Evolutionary conservation across 2,888 invertebrate species (phyloP).

Genomic region (Helleia helle): DNA sequence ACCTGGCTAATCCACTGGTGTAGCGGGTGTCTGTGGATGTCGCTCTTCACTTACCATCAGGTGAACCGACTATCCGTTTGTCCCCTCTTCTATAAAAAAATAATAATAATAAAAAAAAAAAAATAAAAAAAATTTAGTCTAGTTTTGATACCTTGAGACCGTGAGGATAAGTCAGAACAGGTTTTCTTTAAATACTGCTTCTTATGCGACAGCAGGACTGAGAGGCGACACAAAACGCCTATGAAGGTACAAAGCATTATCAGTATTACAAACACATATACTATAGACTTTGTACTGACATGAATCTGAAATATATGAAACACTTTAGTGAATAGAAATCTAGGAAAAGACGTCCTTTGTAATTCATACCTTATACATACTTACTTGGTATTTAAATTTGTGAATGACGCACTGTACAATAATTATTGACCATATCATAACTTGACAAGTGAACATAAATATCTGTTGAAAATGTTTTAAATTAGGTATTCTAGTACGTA

Average conservation of each 20-base stretch:
- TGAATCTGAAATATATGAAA: not conserved
- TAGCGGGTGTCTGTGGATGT: too few species aligned
- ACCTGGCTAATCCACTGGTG: too few species aligned
- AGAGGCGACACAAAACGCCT: not conserved
- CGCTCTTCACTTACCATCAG: too few species aligned
- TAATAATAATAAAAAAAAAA: too few species aligned
- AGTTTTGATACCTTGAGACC: slow-evolving; percentile 12
- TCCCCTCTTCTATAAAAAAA: too few species aligned
- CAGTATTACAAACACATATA: not conserved
- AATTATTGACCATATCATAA: slow-evolving; percentile 34
- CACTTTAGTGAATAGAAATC: too few species aligned
- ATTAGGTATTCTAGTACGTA: too few species aligned
- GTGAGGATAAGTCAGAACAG: slow-evolving; percentile 26
- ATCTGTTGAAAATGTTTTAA: too few species aligned
- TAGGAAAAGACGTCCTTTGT: too few species aligned
- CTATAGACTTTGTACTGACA: not conserved
- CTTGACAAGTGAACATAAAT: slow-evolving; percentile 29
- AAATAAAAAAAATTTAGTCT: too few species aligned
- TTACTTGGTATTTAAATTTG: slow-evolving; percentile 37
- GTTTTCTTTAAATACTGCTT: not conserved
- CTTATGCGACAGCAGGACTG: not conserved
- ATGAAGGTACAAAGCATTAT: not conserved
- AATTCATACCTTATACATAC: too few species aligned
- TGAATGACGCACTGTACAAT: slow-evolving; percentile 36
- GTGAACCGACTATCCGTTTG: too few species aligned